phyloP scores from a whole-genome alignment of 2,113 vertebrate genomes.

The Isurus oxyrinchus region DNA sequence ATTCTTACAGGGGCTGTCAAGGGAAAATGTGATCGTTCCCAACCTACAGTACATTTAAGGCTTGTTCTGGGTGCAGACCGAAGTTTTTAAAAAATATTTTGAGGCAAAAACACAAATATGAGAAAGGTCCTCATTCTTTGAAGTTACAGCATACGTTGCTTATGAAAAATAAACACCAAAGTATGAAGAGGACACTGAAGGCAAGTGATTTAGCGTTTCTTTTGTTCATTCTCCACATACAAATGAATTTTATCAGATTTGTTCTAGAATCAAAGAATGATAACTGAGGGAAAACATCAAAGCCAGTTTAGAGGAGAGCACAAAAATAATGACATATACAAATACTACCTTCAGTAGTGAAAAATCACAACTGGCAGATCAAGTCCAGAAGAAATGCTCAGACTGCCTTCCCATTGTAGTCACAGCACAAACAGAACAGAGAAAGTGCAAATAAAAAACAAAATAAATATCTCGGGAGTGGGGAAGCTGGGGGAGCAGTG shows the following conservation, averaged over 20 bases:
- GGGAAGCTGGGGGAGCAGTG: too few relatives aligned
- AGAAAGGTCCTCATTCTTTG: background rate
- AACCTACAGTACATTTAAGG: background rate
- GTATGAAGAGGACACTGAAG: background rate
- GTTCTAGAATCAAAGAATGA: background rate
- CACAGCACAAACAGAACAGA: background rate
- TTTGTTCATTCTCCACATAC: background rate
- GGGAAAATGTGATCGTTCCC: background rate
- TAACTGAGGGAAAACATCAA: background rate
- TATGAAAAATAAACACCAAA: background rate
- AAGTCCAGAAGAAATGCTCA: background rate
- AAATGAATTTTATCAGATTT: background rate
- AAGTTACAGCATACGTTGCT: background rate
- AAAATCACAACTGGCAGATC: background rate
- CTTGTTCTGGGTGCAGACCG: background rate
- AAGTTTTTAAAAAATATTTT: background rate
- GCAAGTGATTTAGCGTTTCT: background rate
- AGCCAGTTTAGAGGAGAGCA: background rate
- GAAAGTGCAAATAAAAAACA: background rate
- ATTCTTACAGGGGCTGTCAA: background rate
- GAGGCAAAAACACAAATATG: background rate
- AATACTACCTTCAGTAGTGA: background rate
- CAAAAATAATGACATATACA: background rate
- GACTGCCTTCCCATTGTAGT: background rate
- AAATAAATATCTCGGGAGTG: too few relatives aligned